These are phyloP conservation scores for Cabera pusaria DNA, from an alignment of 2,888 invertebrate genomes.

Conservation along the genomic window DNA sequence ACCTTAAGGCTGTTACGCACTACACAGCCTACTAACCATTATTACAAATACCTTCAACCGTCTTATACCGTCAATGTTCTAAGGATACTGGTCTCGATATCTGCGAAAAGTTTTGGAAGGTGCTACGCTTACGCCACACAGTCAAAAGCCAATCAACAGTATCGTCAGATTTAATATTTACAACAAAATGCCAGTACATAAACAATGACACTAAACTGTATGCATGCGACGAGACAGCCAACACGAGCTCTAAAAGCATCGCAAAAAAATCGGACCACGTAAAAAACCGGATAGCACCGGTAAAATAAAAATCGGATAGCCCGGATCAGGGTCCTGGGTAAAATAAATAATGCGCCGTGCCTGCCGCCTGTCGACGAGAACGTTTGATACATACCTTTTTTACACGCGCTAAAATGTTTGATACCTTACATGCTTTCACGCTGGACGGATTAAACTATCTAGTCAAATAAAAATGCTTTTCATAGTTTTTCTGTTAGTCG, in stretches of 20 bases:
- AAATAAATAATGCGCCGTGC: constrained; percentile 77
- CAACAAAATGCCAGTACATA: too few species aligned
- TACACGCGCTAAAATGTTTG: constrained; percentile 40
- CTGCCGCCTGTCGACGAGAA: constrained; percentile 50
- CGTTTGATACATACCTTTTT: constrained; percentile 50
- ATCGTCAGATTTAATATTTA: too few species aligned
- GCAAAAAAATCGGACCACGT: constrained; percentile 41
- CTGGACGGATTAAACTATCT: constrained; percentile 1
- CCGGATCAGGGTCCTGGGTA: constrained; percentile 58
- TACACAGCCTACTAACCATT: too few species aligned
- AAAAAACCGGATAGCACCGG: constrained; percentile 46
- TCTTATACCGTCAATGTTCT: too few species aligned
- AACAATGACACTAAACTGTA: constrained; percentile 79
- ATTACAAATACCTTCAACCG: too few species aligned
- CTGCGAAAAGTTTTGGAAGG: too few species aligned
- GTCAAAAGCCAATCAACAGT: too few species aligned
- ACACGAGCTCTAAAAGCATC: constrained; percentile 58
- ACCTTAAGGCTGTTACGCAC: too few species aligned
- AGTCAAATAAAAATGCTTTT: too few species aligned
- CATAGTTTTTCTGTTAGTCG: too few species aligned
- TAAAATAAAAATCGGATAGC: constrained; percentile 13
- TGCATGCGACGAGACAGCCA: constrained; percentile 53
- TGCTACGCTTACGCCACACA: too few species aligned
- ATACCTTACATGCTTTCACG: constrained; percentile 16
- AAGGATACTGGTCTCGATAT: too few species aligned